A percentile compares a stretch with the other conserved stretches of the same genome.
Conservation (phyloP, 2,113 vertebrate genomes). For the Phaethon lepturus region DNA sequence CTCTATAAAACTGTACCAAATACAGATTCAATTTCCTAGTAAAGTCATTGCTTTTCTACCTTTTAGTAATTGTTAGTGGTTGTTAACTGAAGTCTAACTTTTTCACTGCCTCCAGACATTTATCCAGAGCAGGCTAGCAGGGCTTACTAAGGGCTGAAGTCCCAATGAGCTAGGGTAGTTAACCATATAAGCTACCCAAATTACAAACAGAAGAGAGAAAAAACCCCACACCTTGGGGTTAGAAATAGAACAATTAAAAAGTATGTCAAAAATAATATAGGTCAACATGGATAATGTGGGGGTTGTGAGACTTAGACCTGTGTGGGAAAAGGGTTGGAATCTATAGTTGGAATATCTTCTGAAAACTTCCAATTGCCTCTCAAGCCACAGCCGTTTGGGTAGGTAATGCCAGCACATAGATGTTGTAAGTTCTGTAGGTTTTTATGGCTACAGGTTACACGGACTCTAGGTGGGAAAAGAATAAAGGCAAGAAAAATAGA, state of each 20-base stretch:
- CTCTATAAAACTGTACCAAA: not conserved
- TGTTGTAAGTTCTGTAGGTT: accelerated
- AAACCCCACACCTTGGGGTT: not conserved
- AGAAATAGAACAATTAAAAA: not conserved
- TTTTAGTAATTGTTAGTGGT: not conserved
- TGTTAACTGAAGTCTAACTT: not conserved
- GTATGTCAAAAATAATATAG: not conserved
- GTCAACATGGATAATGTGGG: not conserved
- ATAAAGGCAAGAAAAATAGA: not conserved
- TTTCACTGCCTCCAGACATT: not conserved
- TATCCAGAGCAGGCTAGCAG: not conserved
- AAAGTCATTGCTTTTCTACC: not conserved
- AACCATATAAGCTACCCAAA: not conserved
- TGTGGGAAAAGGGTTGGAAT: not conserved
- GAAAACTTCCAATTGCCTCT: not conserved
- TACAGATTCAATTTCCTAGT: not conserved
- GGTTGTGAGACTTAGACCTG: not conserved
- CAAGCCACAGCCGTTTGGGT: too few species aligned
- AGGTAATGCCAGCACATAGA: not conserved
- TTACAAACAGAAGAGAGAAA: not conserved
- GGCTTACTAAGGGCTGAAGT: not conserved
- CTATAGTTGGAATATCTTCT: not conserved
- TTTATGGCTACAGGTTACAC: not conserved
- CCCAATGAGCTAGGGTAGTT: not conserved
- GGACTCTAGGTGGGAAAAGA: not conserved